phyloP scores from a whole-genome alignment of 1,140 invertebrate genomes.

The Notospermus geniculatus region DNA sequence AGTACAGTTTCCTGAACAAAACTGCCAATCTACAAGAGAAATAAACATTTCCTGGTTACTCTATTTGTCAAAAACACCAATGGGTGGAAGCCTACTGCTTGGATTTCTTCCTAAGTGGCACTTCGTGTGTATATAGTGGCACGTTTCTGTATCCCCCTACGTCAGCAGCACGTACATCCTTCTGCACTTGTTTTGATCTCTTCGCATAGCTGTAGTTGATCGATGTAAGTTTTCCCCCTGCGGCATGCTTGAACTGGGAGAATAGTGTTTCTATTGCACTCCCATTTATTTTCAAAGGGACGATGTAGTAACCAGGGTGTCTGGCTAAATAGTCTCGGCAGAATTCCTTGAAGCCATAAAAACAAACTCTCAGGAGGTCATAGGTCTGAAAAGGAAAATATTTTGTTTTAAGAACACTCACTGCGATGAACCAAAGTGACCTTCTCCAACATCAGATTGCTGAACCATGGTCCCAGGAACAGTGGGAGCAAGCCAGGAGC shows the following conservation, averaged over 20 bases:
- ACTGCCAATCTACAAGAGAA: no score
- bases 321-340: not conserved
- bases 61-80: no score
- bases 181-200: not conserved
- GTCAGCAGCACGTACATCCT: not conserved
- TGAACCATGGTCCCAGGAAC: no score
- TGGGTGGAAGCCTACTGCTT: no score
- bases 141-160: not conserved
- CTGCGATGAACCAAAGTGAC: no score
- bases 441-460: no score
- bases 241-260: not conserved
- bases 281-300: not conserved
- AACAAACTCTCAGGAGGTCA: not conserved
- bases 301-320: not conserved
- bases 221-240: not conserved
- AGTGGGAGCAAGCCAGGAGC: no score
- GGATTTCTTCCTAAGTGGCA: no score
- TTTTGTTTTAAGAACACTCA: no score
- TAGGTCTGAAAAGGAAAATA: not conserved
- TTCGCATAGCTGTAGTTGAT: not conserved
- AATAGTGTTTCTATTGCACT: not conserved
- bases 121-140: not conserved
- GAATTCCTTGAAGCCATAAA: not conserved
- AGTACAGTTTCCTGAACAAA: no score
- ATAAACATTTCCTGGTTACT: no score